Evolutionary conservation across 2,797 vertebrate species (phyloP).

Genomic region (Triplophysa bombifrons): DNA sequence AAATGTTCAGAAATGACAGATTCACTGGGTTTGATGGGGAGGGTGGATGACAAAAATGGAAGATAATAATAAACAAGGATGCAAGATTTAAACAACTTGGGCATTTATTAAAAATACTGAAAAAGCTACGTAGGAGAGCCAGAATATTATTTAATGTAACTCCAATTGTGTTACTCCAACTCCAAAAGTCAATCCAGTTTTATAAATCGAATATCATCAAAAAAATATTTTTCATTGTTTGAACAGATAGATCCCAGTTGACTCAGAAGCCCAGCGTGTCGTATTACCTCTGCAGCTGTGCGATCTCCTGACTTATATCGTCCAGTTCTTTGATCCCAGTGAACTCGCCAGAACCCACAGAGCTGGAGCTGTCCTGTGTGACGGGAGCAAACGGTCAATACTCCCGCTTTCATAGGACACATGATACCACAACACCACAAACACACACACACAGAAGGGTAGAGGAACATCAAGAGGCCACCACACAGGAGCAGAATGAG

Average conservation of each 20-base stretch:
- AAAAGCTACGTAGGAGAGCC: too few species aligned
- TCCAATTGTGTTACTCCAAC: too few species aligned
- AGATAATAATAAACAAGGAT: neutral
- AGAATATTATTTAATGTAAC: too few species aligned
- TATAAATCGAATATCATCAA: too few species aligned
- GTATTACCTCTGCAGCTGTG: constrained; percentile 90
- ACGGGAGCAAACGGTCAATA: constrained; percentile 1
- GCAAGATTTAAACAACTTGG: neutral
- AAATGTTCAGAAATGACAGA: constrained; percentile 39
- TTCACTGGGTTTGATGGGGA: constrained; percentile 25
- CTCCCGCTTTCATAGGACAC: neutral
- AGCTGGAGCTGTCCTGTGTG: constrained; percentile 88
- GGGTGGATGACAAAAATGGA: constrained; percentile 1
- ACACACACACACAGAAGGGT: constrained; percentile 40
- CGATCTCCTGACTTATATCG: constrained; percentile 94
- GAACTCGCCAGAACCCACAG: constrained; percentile 93
- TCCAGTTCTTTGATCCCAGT: constrained; percentile 96
- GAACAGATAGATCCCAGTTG: neutral
- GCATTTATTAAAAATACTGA: neutral
- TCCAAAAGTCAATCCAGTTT: neutral
- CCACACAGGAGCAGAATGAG: constrained; percentile 47
- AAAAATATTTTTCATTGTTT: neutral
- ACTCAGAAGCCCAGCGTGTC: neutral
- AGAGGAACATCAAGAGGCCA: constrained; percentile 38
- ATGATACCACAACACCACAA: neutral